Percentiles rank a stretch among this genome's conserved stretches.
phyloP scores from a whole-genome alignment of 2,888 invertebrate species.

The Parthenolecanium corni region DNA sequence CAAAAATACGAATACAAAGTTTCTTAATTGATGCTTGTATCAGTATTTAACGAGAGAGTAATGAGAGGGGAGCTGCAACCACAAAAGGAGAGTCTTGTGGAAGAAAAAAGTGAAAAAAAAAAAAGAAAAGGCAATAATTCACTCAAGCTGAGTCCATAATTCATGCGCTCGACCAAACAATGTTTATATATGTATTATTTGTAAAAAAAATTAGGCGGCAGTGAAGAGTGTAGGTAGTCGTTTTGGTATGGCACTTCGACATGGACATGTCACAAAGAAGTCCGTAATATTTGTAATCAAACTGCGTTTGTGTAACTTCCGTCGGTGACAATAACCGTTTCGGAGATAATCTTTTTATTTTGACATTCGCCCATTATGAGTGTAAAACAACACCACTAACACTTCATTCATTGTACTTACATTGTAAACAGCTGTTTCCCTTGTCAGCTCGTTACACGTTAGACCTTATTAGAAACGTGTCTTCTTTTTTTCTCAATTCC shows the following conservation, averaged over 20 bases:
- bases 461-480: background rate
- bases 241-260: background rate
- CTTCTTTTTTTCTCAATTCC: background rate
- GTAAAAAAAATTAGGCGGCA: background rate
- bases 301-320: slow-evolving; percentile 26
- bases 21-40: slow-evolving; percentile 5
- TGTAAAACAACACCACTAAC: background rate
- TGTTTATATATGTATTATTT: background rate
- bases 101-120: too few species aligned
- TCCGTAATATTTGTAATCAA: background rate
- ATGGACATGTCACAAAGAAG: background rate
- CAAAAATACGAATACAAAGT: background rate
- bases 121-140: slow-evolving; percentile 18
- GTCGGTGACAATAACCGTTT: slow-evolving; percentile 9
- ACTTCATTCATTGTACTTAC: background rate
- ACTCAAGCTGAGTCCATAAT: slow-evolving; percentile 22
- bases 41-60: background rate
- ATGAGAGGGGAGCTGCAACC: too few species aligned
- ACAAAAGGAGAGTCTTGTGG: background rate
- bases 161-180: slow-evolving; percentile 7
- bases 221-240: background rate
- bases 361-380: slow-evolving; percentile 18
- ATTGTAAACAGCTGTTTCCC: background rate
- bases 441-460: background rate
- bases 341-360: slow-evolving; percentile 23